Percentiles rank a stretch among this genome's conserved stretches.
Evolutionary conservation across 1,140 invertebrate genomes (phyloP).

Genomic region (Ridgeia piscesae): DNA sequence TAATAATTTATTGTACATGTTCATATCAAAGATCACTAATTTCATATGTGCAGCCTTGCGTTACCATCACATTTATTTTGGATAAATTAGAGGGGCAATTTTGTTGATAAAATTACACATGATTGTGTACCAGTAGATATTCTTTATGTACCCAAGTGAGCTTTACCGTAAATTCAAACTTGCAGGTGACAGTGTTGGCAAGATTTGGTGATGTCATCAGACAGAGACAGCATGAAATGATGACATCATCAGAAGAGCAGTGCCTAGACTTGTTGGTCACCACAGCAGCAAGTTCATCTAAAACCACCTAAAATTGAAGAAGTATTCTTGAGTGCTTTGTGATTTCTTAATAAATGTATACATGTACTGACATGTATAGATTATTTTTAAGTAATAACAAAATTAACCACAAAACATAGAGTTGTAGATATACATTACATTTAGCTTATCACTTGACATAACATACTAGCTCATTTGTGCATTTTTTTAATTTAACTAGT

Average conservation of each 20-base stretch:
- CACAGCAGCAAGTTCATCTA: neutral
- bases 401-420: too few relatives aligned
- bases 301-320: neutral
- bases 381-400: neutral
- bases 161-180: neutral
- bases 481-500: too few relatives aligned
- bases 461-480: too few relatives aligned
- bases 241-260: neutral
- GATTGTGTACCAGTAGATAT: too few relatives aligned
- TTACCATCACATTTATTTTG: too few relatives aligned
- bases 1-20: too few relatives aligned
- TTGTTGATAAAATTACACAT: too few relatives aligned
- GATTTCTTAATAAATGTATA: neutral
- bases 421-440: too few relatives aligned
- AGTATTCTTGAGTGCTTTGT: neutral
- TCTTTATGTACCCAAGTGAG: neutral
- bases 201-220: conserved; percentile 1
- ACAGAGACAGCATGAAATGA: neutral
- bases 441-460: too few relatives aligned
- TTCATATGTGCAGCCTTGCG: too few relatives aligned
- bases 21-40: too few relatives aligned
- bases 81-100: too few relatives aligned
- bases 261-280: neutral
- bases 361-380: neutral
- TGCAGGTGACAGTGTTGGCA: conserved; percentile 3